phyloP scores from a whole-genome alignment of 2,888 invertebrate species.

The Chaetoderma sp. region DNA sequence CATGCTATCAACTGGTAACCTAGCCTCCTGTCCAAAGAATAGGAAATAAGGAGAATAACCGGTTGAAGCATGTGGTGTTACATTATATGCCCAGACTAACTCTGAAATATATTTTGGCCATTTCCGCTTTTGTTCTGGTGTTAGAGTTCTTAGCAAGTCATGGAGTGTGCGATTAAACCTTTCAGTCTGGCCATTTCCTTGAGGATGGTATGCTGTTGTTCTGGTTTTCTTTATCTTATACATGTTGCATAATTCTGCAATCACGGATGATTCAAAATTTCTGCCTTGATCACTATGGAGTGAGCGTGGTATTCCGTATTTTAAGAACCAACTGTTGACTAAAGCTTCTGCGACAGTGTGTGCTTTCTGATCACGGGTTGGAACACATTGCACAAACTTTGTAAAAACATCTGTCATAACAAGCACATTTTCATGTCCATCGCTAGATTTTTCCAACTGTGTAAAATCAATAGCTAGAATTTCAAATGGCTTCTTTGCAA shows the following conservation, averaged over 20 bases:
- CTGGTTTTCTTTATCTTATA: not conserved
- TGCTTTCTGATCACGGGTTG: constrained; percentile 14
- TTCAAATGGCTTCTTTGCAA: constrained; percentile 17
- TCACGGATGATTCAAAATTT: constrained; percentile 6
- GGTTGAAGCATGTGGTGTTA: constrained; percentile 8
- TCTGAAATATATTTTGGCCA: constrained; percentile 9
- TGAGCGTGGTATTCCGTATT: constrained; percentile 7
- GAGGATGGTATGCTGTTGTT: constrained; percentile 13
- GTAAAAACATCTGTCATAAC: constrained; percentile 16
- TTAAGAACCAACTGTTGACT: constrained; percentile 15
- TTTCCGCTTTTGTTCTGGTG: not conserved
- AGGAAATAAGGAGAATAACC: constrained; percentile 10
- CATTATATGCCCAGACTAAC: constrained; percentile 5
- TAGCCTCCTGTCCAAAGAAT: constrained; percentile 12
- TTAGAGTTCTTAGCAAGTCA: not conserved
- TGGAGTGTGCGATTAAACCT: constrained; percentile 3
- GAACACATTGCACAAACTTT: constrained; percentile 3
- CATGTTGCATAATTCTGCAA: constrained; percentile 13
- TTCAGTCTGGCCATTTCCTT: not conserved
- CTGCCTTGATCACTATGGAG: constrained; percentile 14
- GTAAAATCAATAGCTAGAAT: constrained; percentile 23
- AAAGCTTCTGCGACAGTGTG: constrained; percentile 11
- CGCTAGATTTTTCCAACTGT: constrained; percentile 4
- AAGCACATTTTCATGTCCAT: constrained; percentile 15
- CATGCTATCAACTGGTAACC: constrained; percentile 1